A percentile compares a stretch with the other conserved stretches of the same genome.
Evolutionary conservation across 2,797 vertebrate genomes (phyloP).

Genomic region (Manis pentadactyla): DNA sequence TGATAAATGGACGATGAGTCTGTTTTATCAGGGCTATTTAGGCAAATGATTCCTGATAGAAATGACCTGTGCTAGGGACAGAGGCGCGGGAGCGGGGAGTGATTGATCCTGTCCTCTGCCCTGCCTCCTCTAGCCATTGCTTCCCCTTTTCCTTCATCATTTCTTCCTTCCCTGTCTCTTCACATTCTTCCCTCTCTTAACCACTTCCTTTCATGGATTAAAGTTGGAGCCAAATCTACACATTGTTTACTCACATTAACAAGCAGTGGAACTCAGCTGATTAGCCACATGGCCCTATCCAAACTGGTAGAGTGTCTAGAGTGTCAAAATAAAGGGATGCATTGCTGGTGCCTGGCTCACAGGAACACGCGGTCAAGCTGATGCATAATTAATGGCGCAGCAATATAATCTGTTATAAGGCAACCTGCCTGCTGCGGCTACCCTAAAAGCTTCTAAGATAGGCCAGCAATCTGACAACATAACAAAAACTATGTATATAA

Average conservation of each 20-base stretch:
- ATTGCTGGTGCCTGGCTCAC: not conserved
- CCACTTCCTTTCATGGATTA: not conserved
- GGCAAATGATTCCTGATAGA: not conserved
- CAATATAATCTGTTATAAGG: constrained; percentile 7
- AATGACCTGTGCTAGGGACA: not conserved
- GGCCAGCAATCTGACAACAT: not conserved
- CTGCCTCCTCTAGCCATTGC: not conserved
- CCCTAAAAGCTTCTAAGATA: not conserved
- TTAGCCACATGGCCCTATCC: constrained; percentile 25
- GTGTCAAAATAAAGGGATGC: constrained; percentile 63
- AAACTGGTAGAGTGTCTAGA: constrained; percentile 68
- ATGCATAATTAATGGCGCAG: constrained; percentile 62
- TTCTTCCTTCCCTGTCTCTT: not conserved
- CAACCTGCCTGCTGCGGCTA: constrained; percentile 37
- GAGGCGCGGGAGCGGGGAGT: not conserved
- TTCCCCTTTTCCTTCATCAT: not conserved
- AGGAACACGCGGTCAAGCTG: not conserved
- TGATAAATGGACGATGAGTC: not conserved
- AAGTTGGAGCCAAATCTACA: constrained; percentile 30
- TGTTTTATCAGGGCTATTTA: not conserved
- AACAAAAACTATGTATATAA: not conserved
- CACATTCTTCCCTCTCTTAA: not conserved
- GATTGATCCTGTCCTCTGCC: not conserved
- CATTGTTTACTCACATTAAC: constrained; percentile 63
- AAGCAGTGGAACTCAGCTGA: constrained; percentile 51